Percentiles rank a stretch among this genome's conserved stretches.
These are phyloP conservation scores for Nylanderia fulva DNA, from an alignment of 1,140 invertebrate species.

Conservation along the genomic window DNA sequence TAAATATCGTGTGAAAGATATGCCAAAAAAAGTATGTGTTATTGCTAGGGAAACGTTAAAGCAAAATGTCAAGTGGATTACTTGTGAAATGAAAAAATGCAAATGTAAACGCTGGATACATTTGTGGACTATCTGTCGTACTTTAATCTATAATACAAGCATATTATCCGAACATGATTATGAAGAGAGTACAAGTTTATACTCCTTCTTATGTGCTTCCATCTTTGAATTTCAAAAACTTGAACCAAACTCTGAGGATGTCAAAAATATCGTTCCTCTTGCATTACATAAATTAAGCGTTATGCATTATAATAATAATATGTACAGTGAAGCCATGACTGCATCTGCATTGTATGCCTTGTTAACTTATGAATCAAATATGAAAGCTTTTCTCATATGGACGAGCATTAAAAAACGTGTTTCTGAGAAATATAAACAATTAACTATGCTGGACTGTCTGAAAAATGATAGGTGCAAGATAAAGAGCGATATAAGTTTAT, in stretches of 20 bases:
- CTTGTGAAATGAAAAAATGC: slow-evolving; percentile 61
- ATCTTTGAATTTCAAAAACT: slow-evolving; percentile 68
- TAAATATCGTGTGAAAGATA: slow-evolving; percentile 49
- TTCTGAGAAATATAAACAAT: slow-evolving; percentile 59
- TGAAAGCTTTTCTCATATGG: slow-evolving; percentile 79
- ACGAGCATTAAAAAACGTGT: slow-evolving; percentile 74
- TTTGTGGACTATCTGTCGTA: slow-evolving; percentile 69
- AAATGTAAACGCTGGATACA: slow-evolving; percentile 69
- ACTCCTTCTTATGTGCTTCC: slow-evolving; percentile 65
- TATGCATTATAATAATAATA: slow-evolving; percentile 68
- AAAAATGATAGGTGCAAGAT: slow-evolving; percentile 65
- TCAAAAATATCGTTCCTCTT: slow-evolving; percentile 66
- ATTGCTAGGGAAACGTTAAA: slow-evolving; percentile 57
- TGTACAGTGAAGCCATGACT: slow-evolving; percentile 77
- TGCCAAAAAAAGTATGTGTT: slow-evolving; percentile 53
- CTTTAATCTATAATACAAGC: slow-evolving; percentile 73
- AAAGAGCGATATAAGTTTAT: slow-evolving; percentile 74
- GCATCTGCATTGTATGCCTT: slow-evolving; percentile 76
- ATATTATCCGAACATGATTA: slow-evolving; percentile 67
- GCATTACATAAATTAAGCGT: slow-evolving; percentile 71
- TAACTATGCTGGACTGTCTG: slow-evolving; percentile 78
- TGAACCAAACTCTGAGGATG: neutral
- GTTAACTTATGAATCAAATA: slow-evolving; percentile 71
- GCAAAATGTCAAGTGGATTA: slow-evolving; percentile 55
- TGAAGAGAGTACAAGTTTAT: slow-evolving; percentile 65